Evolutionary conservation across 2,888 invertebrate genomes (phyloP), one percentile per base, ranked within the genome.

Genomic region (Acleris sparsana): DNA sequence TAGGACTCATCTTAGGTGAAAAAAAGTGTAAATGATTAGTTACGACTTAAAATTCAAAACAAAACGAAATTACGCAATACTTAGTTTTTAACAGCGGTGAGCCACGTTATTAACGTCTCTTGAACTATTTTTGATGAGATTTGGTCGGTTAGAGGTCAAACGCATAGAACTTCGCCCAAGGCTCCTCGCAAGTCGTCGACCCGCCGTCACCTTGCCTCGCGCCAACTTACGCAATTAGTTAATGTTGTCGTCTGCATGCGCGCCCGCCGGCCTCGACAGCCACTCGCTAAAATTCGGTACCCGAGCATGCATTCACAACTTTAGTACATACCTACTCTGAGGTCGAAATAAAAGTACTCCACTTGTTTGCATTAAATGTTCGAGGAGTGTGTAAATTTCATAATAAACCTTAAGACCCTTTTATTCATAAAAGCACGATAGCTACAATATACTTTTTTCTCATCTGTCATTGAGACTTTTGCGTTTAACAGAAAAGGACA

Each of bases 241-340:
- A 89, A 91, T 91, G 90, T 92, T 91, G 92, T 91, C 89, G 87
- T 91, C 86, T 85, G 86, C 86, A 90, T 89, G 86, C 87, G 84
- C 83, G 84, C 85, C 82, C 82, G 82, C 73, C 82, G 86, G 84
- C 88, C 89, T 87, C 87, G 83, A 71, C 76, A 70, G 73, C 83
- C 83, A 85, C 84, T 86, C 83, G 84, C 88, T 86, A 82, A 89
- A 89, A 82, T 87, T 82, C 72, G 76, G 83, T 79, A 79, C 77
- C 75, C 75, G 72, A 74, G 75, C 72, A 75, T 75, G 67, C 43
- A 61, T 33, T 55, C 48, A 60, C 53, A 20, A 20, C 20, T 43
- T 9, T 43, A n/a, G 39, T 43, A 20, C 43, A 22, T 55, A 13
- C 43, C n/a, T 55, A 13, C 6, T 16, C 4, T 55, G 20, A 53